phyloP scores from a whole-genome alignment of 2,888 invertebrate species.

The Ichneumoninae sp. region DNA sequence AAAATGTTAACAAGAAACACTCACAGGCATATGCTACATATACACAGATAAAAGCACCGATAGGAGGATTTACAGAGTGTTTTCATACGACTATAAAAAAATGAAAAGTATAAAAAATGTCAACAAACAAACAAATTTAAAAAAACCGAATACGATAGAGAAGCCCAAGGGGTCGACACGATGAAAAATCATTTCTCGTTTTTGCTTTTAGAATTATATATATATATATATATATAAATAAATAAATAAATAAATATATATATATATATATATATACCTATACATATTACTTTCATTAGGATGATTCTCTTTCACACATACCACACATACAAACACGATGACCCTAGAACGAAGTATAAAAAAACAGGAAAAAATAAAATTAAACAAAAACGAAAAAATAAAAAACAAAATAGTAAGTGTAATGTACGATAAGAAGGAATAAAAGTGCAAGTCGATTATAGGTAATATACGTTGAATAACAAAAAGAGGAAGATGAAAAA shows the following conservation, averaged over 20 bases:
- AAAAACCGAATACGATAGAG: conserved; percentile 4
- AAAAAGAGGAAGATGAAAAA: conserved; percentile 36
- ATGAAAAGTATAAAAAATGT: background rate
- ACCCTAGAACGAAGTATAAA: conserved; percentile 59
- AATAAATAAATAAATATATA: conserved; percentile 40
- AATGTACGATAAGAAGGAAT: conserved; percentile 69
- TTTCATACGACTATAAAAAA: conserved; percentile 32
- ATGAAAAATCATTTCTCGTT: conserved; percentile 38
- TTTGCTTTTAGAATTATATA: conserved; percentile 39
- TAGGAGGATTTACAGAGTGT: conserved; percentile 39
- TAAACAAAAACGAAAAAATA: conserved; percentile 33
- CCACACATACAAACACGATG: conserved; percentile 55
- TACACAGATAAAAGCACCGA: conserved; percentile 43
- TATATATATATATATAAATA: conserved; percentile 43
- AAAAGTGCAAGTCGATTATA: conserved; percentile 71
- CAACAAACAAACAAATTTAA: background rate
- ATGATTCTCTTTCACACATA: conserved; percentile 44
- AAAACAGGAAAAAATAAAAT: conserved; percentile 2
- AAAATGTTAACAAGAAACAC: background rate
- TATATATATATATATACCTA: conserved; percentile 24
- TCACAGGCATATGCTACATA: conserved; percentile 45
- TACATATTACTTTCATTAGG: conserved; percentile 38
- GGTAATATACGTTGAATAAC: conserved; percentile 65
- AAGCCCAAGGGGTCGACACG: conserved; percentile 27
- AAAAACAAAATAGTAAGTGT: conserved; percentile 68